A percentile compares a stretch with the other conserved stretches of the same genome.
These are phyloP conservation scores for Drosophila pectinifera DNA, from an alignment of 1,140 invertebrate genomes.

Conservation along the genomic window DNA sequence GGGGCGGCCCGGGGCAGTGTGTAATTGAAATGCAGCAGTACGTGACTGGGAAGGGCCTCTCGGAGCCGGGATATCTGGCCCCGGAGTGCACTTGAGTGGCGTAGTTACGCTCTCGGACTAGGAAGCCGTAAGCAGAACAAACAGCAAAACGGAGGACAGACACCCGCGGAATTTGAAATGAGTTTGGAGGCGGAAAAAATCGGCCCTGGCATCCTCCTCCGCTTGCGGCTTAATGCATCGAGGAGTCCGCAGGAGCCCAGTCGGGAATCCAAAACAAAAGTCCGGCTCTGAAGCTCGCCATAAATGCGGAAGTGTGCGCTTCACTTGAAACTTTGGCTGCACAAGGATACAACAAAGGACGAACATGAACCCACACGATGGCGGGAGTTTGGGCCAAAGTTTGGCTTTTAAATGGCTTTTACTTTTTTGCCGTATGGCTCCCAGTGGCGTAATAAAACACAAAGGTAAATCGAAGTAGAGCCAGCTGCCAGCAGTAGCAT, in stretches of 20 bases:
- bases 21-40: slow-evolving; percentile 56
- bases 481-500: slow-evolving; percentile 44
- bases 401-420: slow-evolving; percentile 83
- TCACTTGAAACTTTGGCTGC: slow-evolving; percentile 61
- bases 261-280: slow-evolving; percentile 57
- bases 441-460: slow-evolving; percentile 80
- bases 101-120: slow-evolving; percentile 43
- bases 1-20: neutral
- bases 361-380: slow-evolving; percentile 38
- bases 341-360: slow-evolving; percentile 34
- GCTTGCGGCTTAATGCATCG: slow-evolving; percentile 53
- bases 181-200: slow-evolving; percentile 15
- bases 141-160: slow-evolving; percentile 51
- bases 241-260: neutral
- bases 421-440: slow-evolving; percentile 79
- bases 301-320: slow-evolving; percentile 69
- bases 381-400: slow-evolving; percentile 57
- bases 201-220: neutral
- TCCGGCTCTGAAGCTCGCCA: slow-evolving; percentile 65
- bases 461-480: slow-evolving; percentile 80
- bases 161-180: slow-evolving; percentile 62
- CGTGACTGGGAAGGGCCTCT: slow-evolving; percentile 28
- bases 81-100: slow-evolving; percentile 55
- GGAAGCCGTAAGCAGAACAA: slow-evolving; percentile 44
- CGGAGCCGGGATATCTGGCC: slow-evolving; percentile 18